These are phyloP conservation scores for Bhutanitis thaidina DNA, from an alignment of 2,888 invertebrate genomes.

Conservation along the genomic window DNA sequence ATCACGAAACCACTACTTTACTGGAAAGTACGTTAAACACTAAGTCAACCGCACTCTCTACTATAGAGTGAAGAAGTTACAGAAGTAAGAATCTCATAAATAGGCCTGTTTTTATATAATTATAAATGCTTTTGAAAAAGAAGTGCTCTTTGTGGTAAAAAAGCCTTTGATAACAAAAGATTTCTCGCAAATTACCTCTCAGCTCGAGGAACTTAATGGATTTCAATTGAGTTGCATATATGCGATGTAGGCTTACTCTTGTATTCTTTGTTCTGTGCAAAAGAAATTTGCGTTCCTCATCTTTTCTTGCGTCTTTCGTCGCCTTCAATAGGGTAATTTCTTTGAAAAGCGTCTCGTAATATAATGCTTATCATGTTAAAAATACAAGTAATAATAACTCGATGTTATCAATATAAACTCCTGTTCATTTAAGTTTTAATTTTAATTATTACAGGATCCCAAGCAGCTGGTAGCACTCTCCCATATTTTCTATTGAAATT, in stretches of 20 bases:
- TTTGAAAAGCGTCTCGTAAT: slow-evolving; percentile 51
- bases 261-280: slow-evolving; percentile 68
- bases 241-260: slow-evolving; percentile 61
- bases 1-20: no score
- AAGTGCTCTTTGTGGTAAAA: slow-evolving; percentile 52
- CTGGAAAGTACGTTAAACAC: no score
- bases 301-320: slow-evolving; percentile 55
- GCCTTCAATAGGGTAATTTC: slow-evolving; percentile 59
- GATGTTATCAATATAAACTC: no score
- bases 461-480: no score
- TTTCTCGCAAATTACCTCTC: slow-evolving; percentile 67
- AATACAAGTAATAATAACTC: no score
- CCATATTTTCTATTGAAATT: no score
- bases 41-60: no score
- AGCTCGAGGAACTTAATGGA: slow-evolving; percentile 63
- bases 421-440: no score
- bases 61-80: no score
- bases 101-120: slow-evolving; percentile 56
- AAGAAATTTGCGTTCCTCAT: slow-evolving; percentile 63
- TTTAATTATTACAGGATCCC: no score
- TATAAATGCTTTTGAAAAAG: slow-evolving; percentile 57
- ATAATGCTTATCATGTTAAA: slow-evolving; percentile 30
- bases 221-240: slow-evolving; percentile 71
- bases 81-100: slow-evolving; percentile 19
- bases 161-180: slow-evolving; percentile 65